phyloP scores from a whole-genome alignment of 2,888 invertebrate species.

The Cryptocephalus moraei region DNA sequence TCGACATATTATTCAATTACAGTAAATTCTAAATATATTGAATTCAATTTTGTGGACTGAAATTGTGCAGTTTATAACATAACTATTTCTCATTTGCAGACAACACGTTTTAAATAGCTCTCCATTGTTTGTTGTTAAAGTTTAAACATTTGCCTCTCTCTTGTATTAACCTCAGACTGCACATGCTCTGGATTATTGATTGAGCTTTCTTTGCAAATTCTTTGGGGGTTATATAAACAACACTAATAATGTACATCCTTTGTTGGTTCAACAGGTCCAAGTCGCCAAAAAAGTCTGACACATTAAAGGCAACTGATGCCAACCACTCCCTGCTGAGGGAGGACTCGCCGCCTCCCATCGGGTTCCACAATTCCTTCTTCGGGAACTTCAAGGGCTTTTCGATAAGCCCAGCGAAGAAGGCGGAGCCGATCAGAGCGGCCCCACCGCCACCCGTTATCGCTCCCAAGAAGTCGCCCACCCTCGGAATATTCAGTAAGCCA shows the following conservation, averaged over 20 bases:
- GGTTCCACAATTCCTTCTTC: conserved; percentile 52
- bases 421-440: conserved; percentile 47
- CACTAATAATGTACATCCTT: conserved; percentile 9
- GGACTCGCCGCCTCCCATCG: conserved; percentile 22
- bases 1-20: too few relatives aligned
- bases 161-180: background rate
- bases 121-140: too few relatives aligned
- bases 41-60: too few relatives aligned
- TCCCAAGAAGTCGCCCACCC: conserved; percentile 11
- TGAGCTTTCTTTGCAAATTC: conserved; percentile 1
- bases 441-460: conserved; percentile 46
- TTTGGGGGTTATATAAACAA: background rate
- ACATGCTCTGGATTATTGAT: conserved; percentile 12
- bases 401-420: conserved; percentile 53
- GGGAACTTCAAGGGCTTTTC: conserved; percentile 81
- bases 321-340: conserved; percentile 54
- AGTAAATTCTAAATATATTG: too few relatives aligned
- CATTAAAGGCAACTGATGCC: conserved; percentile 51
- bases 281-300: conserved; percentile 31
- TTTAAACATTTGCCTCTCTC: too few relatives aligned
- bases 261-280: conserved; percentile 30
- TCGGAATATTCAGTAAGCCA: conserved; percentile 19
- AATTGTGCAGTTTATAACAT: too few relatives aligned
- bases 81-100: too few relatives aligned
- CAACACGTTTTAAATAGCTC: too few relatives aligned